phyloP scores from a whole-genome alignment of 2,888 invertebrate species.

The Papilio gigon region DNA sequence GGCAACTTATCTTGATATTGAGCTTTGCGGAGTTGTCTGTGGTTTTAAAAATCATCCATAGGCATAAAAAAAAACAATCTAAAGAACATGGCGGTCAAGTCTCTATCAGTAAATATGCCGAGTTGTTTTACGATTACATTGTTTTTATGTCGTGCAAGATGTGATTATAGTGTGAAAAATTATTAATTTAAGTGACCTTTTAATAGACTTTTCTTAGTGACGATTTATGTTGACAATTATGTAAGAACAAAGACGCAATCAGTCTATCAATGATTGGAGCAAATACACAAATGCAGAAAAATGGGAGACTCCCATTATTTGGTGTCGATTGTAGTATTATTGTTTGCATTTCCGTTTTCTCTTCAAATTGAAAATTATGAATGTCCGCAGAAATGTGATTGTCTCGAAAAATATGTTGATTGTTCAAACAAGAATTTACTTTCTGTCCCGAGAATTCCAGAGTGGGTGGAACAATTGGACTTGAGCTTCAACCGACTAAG shows the following conservation, averaged over 20 bases:
- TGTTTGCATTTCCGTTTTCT: slow-evolving; percentile 61
- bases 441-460: slow-evolving; percentile 88
- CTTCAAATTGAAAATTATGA: slow-evolving; percentile 69
- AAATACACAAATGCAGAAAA: slow-evolving; percentile 75
- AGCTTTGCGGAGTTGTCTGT: neutral
- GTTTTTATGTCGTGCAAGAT: slow-evolving; percentile 58
- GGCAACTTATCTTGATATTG: neutral
- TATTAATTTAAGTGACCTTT: slow-evolving; percentile 56
- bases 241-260: slow-evolving; percentile 66
- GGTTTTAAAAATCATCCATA: slow-evolving; percentile 11
- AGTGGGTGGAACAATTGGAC: slow-evolving; percentile 90
- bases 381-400: slow-evolving; percentile 87
- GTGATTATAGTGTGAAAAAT: slow-evolving; percentile 57
- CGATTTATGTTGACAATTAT: slow-evolving; percentile 63
- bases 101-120: slow-evolving; percentile 65
- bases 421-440: slow-evolving; percentile 88
- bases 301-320: slow-evolving; percentile 75
- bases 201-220: slow-evolving; percentile 53
- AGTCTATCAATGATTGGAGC: slow-evolving; percentile 62
- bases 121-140: slow-evolving; percentile 58
- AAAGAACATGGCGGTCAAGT: slow-evolving; percentile 74
- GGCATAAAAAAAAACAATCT: slow-evolving; percentile 27
- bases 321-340: slow-evolving; percentile 70
- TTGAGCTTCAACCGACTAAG: slow-evolving; percentile 75
- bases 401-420: slow-evolving; percentile 88